These are phyloP conservation scores for Pseudochirops corinnae DNA, from an alignment of 2,797 vertebrate genomes.

Conservation along the genomic window DNA sequence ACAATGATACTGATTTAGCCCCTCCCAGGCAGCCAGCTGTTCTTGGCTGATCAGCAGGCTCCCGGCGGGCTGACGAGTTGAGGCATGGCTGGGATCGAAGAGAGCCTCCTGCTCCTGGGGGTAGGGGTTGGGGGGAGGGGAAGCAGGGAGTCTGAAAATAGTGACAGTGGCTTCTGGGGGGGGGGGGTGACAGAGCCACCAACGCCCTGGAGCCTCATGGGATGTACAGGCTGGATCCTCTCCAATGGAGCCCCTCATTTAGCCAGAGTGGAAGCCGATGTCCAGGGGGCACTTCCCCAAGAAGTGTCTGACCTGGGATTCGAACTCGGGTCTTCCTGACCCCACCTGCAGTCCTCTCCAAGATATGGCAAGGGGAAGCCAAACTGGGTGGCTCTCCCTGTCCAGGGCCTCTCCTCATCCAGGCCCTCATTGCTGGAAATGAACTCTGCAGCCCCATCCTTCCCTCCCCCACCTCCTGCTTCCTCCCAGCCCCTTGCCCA, in stretches of 20 bases:
- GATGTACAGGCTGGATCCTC: neutral
- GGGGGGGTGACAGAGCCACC: neutral
- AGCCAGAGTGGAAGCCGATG: neutral
- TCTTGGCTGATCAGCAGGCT: neutral
- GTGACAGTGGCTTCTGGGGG: neutral
- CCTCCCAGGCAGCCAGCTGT: neutral
- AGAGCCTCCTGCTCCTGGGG: neutral
- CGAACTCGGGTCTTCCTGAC: neutral
- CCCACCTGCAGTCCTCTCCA: neutral
- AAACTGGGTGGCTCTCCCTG: neutral
- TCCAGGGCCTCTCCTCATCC: no score
- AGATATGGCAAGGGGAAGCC: neutral
- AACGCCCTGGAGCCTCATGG: neutral
- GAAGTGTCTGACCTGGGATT: neutral
- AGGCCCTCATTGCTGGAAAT: neutral
- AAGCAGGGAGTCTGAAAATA: neutral
- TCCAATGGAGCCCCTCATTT: neutral
- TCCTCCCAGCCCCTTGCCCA: neutral
- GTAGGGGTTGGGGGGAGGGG: neutral
- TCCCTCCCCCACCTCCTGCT: neutral
- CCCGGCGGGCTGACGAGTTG: neutral
- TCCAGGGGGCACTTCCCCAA: neutral
- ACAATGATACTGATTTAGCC: neutral
- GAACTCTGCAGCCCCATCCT: no score
- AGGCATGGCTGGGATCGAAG: neutral